phyloP scores from a whole-genome alignment of 1,140 invertebrate genomes.

The Telenomus remus region DNA sequence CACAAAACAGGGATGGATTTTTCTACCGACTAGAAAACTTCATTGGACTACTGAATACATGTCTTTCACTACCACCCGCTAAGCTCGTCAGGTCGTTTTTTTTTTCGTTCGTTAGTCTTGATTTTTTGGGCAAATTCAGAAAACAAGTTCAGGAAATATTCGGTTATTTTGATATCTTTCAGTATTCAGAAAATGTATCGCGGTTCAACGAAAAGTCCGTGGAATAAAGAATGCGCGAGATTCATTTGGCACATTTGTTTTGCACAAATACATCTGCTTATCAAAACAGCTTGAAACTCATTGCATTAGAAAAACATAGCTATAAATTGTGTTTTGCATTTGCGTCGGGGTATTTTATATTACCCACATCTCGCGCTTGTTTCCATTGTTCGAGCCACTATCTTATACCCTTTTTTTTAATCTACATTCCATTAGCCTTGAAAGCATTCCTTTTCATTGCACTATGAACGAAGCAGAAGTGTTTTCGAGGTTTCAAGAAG shows the following conservation, averaged over 20 bases:
- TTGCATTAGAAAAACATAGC: slow-evolving; percentile 36
- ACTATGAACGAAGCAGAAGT: slow-evolving; percentile 36
- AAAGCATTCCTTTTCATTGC: slow-evolving; percentile 51
- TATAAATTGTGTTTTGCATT: slow-evolving; percentile 40
- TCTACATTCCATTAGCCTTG: slow-evolving; percentile 54
- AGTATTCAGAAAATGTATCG: neutral
- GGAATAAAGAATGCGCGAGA: neutral
- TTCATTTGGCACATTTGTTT: neutral
- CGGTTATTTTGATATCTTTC: neutral
- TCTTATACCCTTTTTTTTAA: slow-evolving; percentile 40
- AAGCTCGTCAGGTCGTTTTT: too few relatives aligned
- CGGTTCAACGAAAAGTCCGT: neutral
- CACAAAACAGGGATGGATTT: neutral
- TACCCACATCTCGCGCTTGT: slow-evolving; percentile 27
- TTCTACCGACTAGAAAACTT: neutral
- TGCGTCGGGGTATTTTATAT: slow-evolving; percentile 19
- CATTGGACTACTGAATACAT: neutral
- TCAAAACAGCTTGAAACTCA: slow-evolving; percentile 38
- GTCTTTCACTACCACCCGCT: too few relatives aligned
- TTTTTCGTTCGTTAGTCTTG: too few relatives aligned
- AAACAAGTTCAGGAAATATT: too few relatives aligned
- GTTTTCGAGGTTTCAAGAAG: slow-evolving; percentile 36
- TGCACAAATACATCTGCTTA: slow-evolving; percentile 19
- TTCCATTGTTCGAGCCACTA: slow-evolving; percentile 32
- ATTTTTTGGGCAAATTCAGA: too few relatives aligned